A percentile compares a stretch with the other conserved stretches of the same genome.
Conservation (phyloP, 2,888 invertebrate genomes). For the Ethmia dodecea region DNA sequence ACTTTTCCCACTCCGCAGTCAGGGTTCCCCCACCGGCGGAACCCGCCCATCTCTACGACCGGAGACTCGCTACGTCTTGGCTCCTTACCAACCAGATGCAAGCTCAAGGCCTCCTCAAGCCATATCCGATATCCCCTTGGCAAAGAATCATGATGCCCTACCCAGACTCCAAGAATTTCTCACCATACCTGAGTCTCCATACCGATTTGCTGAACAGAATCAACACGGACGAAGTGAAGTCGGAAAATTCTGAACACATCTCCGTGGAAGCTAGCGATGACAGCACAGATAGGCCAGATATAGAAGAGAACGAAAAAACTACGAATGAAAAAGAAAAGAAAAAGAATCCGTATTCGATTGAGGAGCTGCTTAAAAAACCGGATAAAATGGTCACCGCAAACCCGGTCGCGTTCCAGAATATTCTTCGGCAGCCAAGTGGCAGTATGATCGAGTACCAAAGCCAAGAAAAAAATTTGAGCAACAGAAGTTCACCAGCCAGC, state of each 20-base stretch:
- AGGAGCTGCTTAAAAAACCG: slow-evolving; percentile 89
- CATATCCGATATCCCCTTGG: slow-evolving; percentile 76
- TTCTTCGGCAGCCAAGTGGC: slow-evolving; percentile 78
- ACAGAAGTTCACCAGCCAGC: slow-evolving; percentile 66
- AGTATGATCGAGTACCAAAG: slow-evolving; percentile 71
- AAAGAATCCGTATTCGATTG: slow-evolving; percentile 92
- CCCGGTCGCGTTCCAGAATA: slow-evolving; percentile 57
- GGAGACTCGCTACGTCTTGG: slow-evolving; percentile 74
- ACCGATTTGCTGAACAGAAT: slow-evolving; percentile 56
- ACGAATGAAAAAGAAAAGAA: slow-evolving; percentile 73
- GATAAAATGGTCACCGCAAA: slow-evolving; percentile 74
- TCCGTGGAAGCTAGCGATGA: slow-evolving; percentile 79
- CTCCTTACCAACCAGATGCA: slow-evolving; percentile 73
- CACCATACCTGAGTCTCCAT: slow-evolving; percentile 56
- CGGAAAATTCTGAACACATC: slow-evolving; percentile 64
- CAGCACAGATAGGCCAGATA: slow-evolving; percentile 74
- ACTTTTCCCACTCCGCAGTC: slow-evolving; percentile 61
- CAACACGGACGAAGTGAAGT: slow-evolving; percentile 59
- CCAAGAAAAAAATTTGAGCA: slow-evolving; percentile 47
- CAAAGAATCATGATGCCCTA: slow-evolving; percentile 79
- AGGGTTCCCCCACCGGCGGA: slow-evolving; percentile 58
- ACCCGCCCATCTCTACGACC: slow-evolving; percentile 54
- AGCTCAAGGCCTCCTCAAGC: slow-evolving; percentile 66
- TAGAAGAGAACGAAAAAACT: slow-evolving; percentile 53
- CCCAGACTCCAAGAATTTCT: slow-evolving; percentile 52